Percentiles rank a stretch among this genome's conserved stretches.
Conservation (phyloP, 2,113 vertebrate genomes). For the Rousettus leschenaultii region DNA sequence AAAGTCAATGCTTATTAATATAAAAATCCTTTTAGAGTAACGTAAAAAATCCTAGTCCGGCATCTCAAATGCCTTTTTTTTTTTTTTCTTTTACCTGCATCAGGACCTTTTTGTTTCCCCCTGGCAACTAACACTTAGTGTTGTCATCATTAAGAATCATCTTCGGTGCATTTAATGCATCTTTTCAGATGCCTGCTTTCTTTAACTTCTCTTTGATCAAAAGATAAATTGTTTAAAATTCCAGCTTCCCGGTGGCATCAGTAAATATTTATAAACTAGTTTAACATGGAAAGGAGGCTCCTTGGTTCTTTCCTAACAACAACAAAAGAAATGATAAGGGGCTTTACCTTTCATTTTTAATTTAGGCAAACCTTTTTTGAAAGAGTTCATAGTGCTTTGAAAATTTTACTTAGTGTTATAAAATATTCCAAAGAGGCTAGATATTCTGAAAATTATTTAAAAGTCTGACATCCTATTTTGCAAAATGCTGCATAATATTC, state of each 20-base stretch:
- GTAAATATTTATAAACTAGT: constrained; percentile 30
- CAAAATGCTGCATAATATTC: not conserved
- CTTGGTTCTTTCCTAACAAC: not conserved
- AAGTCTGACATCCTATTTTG: not conserved
- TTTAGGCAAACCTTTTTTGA: not conserved
- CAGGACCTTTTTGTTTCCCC: not conserved
- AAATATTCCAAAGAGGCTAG: not conserved
- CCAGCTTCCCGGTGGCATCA: not conserved
- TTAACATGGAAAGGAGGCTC: not conserved
- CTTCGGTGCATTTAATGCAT: not conserved
- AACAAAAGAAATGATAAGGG: not conserved
- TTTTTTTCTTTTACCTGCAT: not conserved
- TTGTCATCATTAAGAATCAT: not conserved
- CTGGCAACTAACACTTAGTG: not conserved
- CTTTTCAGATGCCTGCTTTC: not conserved
- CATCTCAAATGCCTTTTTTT: not conserved
- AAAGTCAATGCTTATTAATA: not conserved
- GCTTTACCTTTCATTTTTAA: constrained; percentile 1
- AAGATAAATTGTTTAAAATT: not conserved
- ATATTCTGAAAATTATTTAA: not conserved
- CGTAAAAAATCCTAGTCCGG: not conserved
- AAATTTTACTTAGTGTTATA: not conserved
- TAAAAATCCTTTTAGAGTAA: not conserved
- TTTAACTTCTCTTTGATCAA: not conserved
- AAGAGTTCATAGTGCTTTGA: not conserved